A percentile compares a stretch with the other conserved stretches of the same genome.
Conservation (phyloP, 2,113 vertebrate genomes). For the Amazona vittata region DNA sequence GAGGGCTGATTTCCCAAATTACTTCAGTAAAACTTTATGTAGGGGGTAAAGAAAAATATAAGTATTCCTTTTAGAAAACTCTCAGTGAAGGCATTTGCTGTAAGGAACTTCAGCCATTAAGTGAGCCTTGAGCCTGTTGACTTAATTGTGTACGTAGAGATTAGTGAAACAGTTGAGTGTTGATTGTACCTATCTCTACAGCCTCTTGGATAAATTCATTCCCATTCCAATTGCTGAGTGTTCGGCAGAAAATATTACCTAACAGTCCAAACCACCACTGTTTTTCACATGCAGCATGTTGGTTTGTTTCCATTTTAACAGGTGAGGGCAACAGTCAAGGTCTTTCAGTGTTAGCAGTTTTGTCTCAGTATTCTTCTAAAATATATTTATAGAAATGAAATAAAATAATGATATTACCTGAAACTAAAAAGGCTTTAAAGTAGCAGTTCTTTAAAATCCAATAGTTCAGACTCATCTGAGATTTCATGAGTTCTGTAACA, state of each 20-base stretch:
- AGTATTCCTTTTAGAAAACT: not conserved
- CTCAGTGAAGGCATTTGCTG: not conserved
- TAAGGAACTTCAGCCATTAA: not conserved
- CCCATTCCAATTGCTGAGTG: not conserved
- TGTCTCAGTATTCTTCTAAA: not conserved
- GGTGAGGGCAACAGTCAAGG: not conserved
- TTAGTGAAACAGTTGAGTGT: not conserved
- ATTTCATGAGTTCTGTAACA: constrained; percentile 76
- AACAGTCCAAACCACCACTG: not conserved
- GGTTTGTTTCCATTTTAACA: not conserved
- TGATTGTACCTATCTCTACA: not conserved
- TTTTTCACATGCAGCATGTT: not conserved
- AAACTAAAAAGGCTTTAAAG: constrained; percentile 51
- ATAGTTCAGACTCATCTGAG: constrained; percentile 70
- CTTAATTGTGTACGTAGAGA: not conserved
- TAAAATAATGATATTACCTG: not conserved
- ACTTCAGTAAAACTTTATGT: not conserved
- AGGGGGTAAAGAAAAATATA: not conserved
- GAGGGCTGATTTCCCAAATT: not conserved
- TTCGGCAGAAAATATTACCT: not conserved
- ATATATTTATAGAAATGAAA: constrained; percentile 1
- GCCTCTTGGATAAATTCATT: not conserved
- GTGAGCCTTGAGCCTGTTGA: not conserved
- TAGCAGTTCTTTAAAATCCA: constrained; percentile 74
- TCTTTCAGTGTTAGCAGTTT: not conserved